Percentiles rank a stretch among this genome's conserved stretches.
phyloP scores from a whole-genome alignment of 2,888 invertebrate genomes.

The Cephonodes hylas region DNA sequence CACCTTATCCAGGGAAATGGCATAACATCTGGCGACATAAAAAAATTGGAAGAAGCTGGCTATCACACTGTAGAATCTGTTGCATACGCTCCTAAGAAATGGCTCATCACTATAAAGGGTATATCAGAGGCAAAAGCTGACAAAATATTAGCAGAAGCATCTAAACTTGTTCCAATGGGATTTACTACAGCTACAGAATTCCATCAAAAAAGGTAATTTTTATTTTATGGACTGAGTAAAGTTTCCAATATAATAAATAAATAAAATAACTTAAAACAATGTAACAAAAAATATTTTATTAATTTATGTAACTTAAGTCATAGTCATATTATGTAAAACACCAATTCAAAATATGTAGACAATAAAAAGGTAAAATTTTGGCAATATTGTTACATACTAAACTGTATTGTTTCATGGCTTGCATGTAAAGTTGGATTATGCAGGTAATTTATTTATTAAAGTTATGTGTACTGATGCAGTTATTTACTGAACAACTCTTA shows the following conservation, averaged over 20 bases:
- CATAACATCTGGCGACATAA: conserved; percentile 93
- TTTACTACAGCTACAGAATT: conserved; percentile 99
- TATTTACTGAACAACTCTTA: too few relatives aligned
- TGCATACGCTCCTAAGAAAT: conserved; percentile 96
- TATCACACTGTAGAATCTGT: conserved; percentile 97
- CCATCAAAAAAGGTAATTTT: conserved; percentile 91
- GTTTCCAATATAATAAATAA: too few relatives aligned
- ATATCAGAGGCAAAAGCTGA: conserved; percentile 99
- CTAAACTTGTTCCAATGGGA: conserved; percentile 97
- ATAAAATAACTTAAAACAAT: too few relatives aligned
- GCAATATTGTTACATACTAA: not conserved
- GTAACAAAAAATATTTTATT: too few relatives aligned
- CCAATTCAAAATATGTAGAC: too few relatives aligned
- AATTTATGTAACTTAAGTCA: too few relatives aligned
- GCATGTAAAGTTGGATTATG: not conserved
- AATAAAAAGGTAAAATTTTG: too few relatives aligned
- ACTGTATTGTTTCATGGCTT: not conserved
- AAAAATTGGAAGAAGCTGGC: conserved; percentile 95
- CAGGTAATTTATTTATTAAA: not conserved
- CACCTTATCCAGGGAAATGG: conserved; percentile 90
- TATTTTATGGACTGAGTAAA: too few relatives aligned
- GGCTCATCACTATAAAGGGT: conserved; percentile 93
- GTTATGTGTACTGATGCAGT: too few relatives aligned
- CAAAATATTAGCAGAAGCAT: conserved; percentile 93
- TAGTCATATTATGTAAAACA: too few relatives aligned